Evolutionary conservation across 2,888 invertebrate species (phyloP).

Genomic region (Lasioglossum vierecki): DNA sequence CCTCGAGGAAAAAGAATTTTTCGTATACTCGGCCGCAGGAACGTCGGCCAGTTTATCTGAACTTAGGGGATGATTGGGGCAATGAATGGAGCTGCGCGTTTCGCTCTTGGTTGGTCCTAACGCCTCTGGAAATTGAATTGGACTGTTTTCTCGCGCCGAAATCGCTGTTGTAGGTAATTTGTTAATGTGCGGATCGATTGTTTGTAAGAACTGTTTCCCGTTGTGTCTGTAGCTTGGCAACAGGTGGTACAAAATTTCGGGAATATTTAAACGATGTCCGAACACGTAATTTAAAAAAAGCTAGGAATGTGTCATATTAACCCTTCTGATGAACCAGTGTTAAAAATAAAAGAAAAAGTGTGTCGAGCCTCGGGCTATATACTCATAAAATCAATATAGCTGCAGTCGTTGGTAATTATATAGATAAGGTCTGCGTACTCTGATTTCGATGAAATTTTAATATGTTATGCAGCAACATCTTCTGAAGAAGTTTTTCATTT

Average conservation of each 20-base stretch:
- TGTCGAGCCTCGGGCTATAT: not conserved
- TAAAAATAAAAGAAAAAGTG: not conserved
- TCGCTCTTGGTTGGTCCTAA: not conserved
- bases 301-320: not conserved
- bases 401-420: not conserved
- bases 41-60: not conserved
- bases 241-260: not conserved
- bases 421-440: too few species aligned
- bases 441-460: too few species aligned
- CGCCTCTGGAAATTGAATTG: not conserved
- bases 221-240: not conserved
- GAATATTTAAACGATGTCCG: not conserved
- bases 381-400: not conserved
- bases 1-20: not conserved
- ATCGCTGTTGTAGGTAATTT: not conserved
- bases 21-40: not conserved
- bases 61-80: not conserved
- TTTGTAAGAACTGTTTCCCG: not conserved
- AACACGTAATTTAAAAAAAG: not conserved
- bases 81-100: not conserved
- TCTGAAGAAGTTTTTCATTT: too few species aligned
- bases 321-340: not conserved
- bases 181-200: not conserved
- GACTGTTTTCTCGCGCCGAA: not conserved
- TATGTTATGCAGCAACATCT: too few species aligned